A percentile compares a stretch with the other conserved stretches of the same genome.
phyloP scores from a whole-genome alignment of 2,888 invertebrate species.

The Cryptosula pallasiana region DNA sequence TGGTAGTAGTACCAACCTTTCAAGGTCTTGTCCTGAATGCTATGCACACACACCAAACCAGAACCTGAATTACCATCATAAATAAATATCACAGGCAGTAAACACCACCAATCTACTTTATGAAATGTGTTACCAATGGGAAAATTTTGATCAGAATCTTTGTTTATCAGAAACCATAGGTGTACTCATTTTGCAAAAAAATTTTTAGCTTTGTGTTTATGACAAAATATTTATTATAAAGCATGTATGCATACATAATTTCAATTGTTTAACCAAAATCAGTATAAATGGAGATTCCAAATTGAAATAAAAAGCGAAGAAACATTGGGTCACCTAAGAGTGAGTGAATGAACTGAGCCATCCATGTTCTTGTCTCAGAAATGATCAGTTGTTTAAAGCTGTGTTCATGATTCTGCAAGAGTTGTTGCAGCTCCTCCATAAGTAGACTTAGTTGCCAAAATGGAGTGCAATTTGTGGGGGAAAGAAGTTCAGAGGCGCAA shows the following conservation, averaged over 20 bases:
- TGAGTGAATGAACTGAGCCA: not conserved
- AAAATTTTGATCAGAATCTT: too few relatives aligned
- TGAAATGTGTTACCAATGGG: too few relatives aligned
- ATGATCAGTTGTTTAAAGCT: not conserved
- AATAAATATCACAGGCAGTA: not conserved
- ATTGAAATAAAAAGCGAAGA: not conserved
- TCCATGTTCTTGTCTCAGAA: not conserved
- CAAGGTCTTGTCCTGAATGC: not conserved
- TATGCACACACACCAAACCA: not conserved
- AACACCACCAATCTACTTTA: not conserved
- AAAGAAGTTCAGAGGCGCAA: not conserved
- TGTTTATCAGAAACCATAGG: too few relatives aligned
- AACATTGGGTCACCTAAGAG: not conserved
- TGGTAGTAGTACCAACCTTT: too few relatives aligned
- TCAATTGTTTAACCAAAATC: too few relatives aligned
- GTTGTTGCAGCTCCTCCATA: not conserved
- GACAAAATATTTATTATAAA: too few relatives aligned
- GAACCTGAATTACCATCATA: not conserved
- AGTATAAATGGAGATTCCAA: too few relatives aligned
- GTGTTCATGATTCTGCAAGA: not conserved
- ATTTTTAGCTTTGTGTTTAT: too few relatives aligned
- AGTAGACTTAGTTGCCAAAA: not conserved
- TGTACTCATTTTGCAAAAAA: too few relatives aligned
- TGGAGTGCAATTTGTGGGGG: not conserved
- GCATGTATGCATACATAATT: too few relatives aligned